A percentile compares a stretch with the other conserved stretches of the same genome.
These are phyloP conservation scores for Thunnus thynnus DNA, from an alignment of 2,113 vertebrate species.

Conservation along the genomic window DNA sequence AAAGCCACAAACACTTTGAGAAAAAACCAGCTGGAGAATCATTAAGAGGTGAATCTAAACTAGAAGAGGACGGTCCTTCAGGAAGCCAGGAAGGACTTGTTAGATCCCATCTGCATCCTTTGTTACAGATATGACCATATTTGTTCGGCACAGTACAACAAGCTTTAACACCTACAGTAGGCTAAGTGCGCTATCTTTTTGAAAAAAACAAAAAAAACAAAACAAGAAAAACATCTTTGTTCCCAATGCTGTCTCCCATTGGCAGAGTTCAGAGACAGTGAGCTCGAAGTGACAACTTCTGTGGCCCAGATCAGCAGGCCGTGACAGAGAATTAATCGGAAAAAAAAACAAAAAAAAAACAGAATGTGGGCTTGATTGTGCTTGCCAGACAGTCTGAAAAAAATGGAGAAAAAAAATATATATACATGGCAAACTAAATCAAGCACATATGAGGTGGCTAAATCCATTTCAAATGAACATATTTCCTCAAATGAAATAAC, in stretches of 20 bases:
- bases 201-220: background rate
- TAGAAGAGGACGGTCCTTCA: slow-evolving; percentile 26
- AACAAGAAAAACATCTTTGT: slow-evolving; percentile 46
- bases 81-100: slow-evolving; percentile 4
- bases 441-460: slow-evolving; percentile 27
- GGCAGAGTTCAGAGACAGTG: slow-evolving; percentile 35
- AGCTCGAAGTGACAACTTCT: slow-evolving; percentile 37
- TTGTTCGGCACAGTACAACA: slow-evolving; percentile 47
- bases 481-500: background rate
- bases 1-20: slow-evolving; percentile 32
- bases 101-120: slow-evolving; percentile 12
- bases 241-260: slow-evolving; percentile 54
- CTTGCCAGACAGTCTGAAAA: slow-evolving; percentile 40
- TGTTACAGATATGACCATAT: slow-evolving; percentile 21
- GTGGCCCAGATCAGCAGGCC: slow-evolving; percentile 56
- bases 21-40: slow-evolving; percentile 22
- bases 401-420: background rate
- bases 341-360: slow-evolving; percentile 1
- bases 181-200: slow-evolving; percentile 34
- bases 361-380: slow-evolving; percentile 35
- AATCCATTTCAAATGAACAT: background rate
- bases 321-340: slow-evolving; percentile 14
- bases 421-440: slow-evolving; percentile 47
- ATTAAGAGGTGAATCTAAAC: slow-evolving; percentile 4
- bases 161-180: slow-evolving; percentile 8